A percentile compares a stretch with the other conserved stretches of the same genome.
Conservation (phyloP, 2,113 vertebrate species). For the Ciconia maguari region DNA sequence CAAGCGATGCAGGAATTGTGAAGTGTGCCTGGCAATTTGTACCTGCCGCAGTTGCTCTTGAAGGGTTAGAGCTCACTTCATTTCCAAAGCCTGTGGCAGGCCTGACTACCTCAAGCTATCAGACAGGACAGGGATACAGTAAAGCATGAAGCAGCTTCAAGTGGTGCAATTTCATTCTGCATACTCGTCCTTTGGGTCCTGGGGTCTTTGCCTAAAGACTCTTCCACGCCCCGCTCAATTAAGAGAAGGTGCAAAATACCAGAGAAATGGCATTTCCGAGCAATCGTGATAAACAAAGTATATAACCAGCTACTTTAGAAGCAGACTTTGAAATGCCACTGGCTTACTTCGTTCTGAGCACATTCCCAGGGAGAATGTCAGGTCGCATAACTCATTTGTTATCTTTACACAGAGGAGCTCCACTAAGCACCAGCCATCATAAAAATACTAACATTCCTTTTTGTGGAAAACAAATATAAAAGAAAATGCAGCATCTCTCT, state of each 20-base stretch:
- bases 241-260: not conserved
- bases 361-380: slow-evolving; percentile 48
- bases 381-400: slow-evolving; percentile 30
- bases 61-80: not conserved
- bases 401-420: slow-evolving; percentile 26
- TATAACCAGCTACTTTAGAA: not conserved
- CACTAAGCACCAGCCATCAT: not conserved
- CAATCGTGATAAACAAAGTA: not conserved
- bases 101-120: not conserved
- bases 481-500: not conserved
- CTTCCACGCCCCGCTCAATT: not conserved
- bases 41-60: not conserved
- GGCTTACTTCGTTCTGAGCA: slow-evolving; percentile 5
- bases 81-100: not conserved
- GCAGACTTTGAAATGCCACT: slow-evolving; percentile 38
- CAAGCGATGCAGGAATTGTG: not conserved
- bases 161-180: not conserved
- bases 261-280: slow-evolving; percentile 3
- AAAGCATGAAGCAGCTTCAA: not conserved
- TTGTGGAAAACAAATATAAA: slow-evolving; percentile 14
- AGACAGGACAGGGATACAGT: not conserved
- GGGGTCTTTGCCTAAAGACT: not conserved
- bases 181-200: not conserved
- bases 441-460: slow-evolving; percentile 32
- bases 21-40: not conserved